Base-by-base conservation (phyloP, 2,113 vertebrate species). In the Xenotilapia flavipinnis region DNA sequence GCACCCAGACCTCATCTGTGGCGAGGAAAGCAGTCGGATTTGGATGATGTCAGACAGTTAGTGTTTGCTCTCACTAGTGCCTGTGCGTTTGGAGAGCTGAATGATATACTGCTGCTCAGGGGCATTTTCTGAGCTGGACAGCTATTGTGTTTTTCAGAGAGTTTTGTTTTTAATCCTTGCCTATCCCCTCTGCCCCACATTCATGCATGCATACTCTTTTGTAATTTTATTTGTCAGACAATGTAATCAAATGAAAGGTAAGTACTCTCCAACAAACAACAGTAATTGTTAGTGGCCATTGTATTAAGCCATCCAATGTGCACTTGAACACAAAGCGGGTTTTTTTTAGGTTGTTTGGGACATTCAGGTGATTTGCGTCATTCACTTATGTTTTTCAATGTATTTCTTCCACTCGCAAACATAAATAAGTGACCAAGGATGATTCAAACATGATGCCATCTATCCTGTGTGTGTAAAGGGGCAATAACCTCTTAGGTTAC, bases 201-300 rank as follows among this genome's bases (percentile, higher is more conserved):
- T 89, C 87, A 91, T 82, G 49, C 80, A 49, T 53, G 54, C 79
- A 84, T 81, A 65, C 73, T 79, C 33, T 85, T 90, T 89, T 88
- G 87, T 92, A 88, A 93, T 92, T 89, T 21, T 84, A 92, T 92
- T 94, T 93, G 85, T 90, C 23, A 38, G 68, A 81, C 79, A 28
- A 58, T 68, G 89, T 86, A 92, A 94, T 94, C 82, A 81, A 90
- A 93, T 93, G 60, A 90, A 91, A 92, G 51, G 58, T 87, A 93
- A 94, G 94, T 77, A 91, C 93, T 86, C 93, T 95, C 49, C 60
- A 91, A 79, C 85, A 92, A 91, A 94, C 82, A 94, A 82, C 49
- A 91, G 75, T 83, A 88, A 90, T 92, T 92, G 87, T 89, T 85
- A 36, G 83, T 65, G 80, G 56, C 65, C 85, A 90, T 94, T 94